phyloP scores from a whole-genome alignment of 2,797 vertebrate species.

The Acestrorhynchus altus region DNA sequence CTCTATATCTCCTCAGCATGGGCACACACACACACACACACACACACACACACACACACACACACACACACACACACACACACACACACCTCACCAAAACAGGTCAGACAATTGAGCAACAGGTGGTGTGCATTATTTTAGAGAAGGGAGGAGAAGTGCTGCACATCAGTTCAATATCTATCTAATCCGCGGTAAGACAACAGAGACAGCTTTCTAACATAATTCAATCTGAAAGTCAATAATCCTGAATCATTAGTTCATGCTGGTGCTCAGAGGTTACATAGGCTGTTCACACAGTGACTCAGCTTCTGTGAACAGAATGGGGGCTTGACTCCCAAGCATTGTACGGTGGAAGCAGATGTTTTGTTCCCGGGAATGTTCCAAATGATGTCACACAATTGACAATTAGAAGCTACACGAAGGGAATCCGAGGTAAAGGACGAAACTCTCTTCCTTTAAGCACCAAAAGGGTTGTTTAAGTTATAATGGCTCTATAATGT shows the following conservation, averaged over 20 bases:
- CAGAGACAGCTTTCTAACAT: background rate
- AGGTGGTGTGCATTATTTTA: background rate
- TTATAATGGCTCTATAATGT: no score
- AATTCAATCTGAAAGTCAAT: background rate
- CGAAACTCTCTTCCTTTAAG: no score
- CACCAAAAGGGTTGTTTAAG: no score
- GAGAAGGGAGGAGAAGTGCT: background rate
- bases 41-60: no score
- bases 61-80: no score
- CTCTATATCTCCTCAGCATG: no score
- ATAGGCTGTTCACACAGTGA: background rate
- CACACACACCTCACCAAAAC: background rate
- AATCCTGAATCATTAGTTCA: background rate
- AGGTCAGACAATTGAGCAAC: background rate
- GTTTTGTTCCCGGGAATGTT: background rate
- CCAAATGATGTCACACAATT: background rate
- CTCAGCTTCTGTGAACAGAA: background rate
- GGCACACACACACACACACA: no score
- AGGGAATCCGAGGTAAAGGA: no score
- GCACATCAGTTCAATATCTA: conserved; percentile 14
- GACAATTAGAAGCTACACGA: no score
- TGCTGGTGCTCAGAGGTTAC: background rate
- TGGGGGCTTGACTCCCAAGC: background rate
- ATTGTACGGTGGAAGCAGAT: no score
- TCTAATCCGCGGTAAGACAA: background rate